Conservation (phyloP, 2,113 vertebrate genomes). For the Zosterops japonicus region DNA sequence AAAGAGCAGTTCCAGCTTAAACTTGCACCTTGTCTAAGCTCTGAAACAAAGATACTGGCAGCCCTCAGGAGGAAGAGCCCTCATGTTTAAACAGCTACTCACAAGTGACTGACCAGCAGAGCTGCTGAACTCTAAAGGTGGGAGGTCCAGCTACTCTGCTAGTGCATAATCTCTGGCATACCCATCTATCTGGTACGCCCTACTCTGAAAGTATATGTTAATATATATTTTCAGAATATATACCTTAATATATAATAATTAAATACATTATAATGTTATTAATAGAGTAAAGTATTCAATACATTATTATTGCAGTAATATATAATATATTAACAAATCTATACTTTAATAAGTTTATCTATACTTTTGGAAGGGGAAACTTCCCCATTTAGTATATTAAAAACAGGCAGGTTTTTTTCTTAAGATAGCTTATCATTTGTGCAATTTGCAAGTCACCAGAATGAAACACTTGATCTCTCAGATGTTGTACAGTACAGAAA, state of each 20-base stretch:
- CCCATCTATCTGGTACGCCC: not conserved
- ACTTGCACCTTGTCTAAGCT: not conserved
- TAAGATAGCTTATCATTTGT: not conserved
- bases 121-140: not conserved
- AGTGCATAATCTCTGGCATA: not conserved
- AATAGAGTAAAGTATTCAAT: not conserved
- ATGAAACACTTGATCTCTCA: not conserved
- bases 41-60: not conserved
- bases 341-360: not conserved
- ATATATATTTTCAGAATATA: not conserved
- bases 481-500: not conserved
- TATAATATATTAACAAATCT: not conserved
- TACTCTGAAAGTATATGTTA: not conserved
- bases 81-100: not conserved
- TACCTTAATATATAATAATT: not conserved
- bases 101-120: not conserved
- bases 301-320: not conserved
- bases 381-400: not conserved
- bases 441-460: not conserved
- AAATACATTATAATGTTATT: not conserved
- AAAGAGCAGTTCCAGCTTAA: not conserved
- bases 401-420: not conserved
- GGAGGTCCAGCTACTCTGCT: not conserved
- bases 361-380: not conserved
- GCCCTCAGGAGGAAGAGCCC: not conserved